Base-by-base conservation (phyloP, 1,140 invertebrate genomes). In the Geopemphigus sp. region DNA sequence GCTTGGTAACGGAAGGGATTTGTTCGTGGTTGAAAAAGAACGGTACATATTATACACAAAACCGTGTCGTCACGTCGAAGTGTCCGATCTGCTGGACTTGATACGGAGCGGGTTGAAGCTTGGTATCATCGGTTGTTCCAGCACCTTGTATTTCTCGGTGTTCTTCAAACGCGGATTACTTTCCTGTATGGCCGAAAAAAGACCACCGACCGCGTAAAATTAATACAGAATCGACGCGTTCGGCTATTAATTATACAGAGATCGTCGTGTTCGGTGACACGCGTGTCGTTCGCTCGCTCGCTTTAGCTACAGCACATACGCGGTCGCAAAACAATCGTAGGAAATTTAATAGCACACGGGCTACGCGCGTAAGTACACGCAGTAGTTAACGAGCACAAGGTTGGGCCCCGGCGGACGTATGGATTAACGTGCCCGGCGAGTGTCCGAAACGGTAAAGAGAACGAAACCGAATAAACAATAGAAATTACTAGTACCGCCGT, bases 301-400 rank as follows among this genome's bases (percentile, higher is more conserved):
- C n/a, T n/a, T n/a, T n/a, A n/a, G n/a, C n/a, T n/a, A n/a, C n/a
- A n/a, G 15, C 50, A 72, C 47, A 54, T 26, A 47, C 24, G 68
- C 53, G 47, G 29, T 54, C 26, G 54, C 53, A 54, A 14, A 54
- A 11, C 14, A 22, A 4, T 72, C 50, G 50, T 12, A 72, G 50
- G 11, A 70, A 53, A 53, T 50, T 19, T 22, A 66, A 50, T 50
- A 50, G n/a, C 32, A 22, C 15, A 47, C 11, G 10, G n/a, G n/a
- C n/a, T n/a, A n/a, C 10, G 0, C 26, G 22, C n/a, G 14, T 14
- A 54, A 54, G 32, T 39, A 39, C 8, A 39, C 8, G 8, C 8
- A 22, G n/a, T 14, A 29, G 68, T 53, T 72, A 72, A 72, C 53
- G 47, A 72, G 68, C 24, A 72, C 68, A 72, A 72, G 68, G 68